Evolutionary conservation across 2,113 vertebrate genomes (phyloP).

Genomic region (Prietella phreatophila): DNA sequence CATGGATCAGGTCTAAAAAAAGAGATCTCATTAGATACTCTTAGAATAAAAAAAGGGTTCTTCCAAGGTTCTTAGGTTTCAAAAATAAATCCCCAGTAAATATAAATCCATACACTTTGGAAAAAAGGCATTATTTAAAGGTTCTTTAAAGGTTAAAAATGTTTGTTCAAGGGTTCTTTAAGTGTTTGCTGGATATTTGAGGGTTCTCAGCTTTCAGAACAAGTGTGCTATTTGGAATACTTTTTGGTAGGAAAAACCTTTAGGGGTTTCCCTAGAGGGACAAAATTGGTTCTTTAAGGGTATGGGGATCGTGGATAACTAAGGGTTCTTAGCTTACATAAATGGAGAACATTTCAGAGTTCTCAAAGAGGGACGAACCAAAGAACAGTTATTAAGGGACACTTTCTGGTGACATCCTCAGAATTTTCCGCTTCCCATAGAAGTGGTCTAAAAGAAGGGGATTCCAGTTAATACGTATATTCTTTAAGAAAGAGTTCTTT

Average conservation of each 20-base stretch:
- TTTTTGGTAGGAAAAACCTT: too few species aligned
- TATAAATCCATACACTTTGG: not conserved
- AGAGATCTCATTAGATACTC: too few species aligned
- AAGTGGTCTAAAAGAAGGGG: not conserved
- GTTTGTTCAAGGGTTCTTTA: not conserved
- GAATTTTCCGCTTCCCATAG: not conserved
- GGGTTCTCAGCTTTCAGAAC: not conserved
- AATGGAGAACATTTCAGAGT: not conserved
- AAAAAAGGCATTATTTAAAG: not conserved
- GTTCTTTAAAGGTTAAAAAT: too few species aligned
- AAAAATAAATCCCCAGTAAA: not conserved
- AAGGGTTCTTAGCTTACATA: not conserved
- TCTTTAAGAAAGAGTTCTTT: not conserved
- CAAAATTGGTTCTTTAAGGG: not conserved
- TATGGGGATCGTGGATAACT: not conserved
- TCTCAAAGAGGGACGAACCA: too few species aligned
- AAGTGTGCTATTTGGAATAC: too few species aligned
- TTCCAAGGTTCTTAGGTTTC: not conserved
- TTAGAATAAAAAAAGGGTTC: not conserved
- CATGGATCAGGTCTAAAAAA: not conserved
- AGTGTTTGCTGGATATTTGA: not conserved
- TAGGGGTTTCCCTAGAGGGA: not conserved
- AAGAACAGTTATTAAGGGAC: too few species aligned
- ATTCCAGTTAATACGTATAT: not conserved
- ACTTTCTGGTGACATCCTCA: not conserved